phyloP scores from a whole-genome alignment of 2,113 vertebrate genomes.

The Phyllostomus discolor region DNA sequence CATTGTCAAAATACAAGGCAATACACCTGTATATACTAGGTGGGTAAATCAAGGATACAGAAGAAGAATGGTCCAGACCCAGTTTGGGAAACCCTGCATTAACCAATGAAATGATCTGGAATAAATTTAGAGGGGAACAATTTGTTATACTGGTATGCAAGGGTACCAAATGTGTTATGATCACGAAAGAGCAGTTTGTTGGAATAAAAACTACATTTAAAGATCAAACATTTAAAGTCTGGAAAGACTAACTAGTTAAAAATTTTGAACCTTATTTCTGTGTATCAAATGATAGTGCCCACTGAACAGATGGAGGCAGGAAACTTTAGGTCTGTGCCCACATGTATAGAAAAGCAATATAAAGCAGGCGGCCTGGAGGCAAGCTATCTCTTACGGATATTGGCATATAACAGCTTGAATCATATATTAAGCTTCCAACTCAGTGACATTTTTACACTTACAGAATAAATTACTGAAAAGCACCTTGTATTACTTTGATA shows the following conservation, averaged over 20 bases:
- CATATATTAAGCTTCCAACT: constrained; percentile 51
- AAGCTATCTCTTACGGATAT: constrained; percentile 55
- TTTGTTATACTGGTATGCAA: constrained; percentile 27
- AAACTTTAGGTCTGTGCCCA: constrained; percentile 54
- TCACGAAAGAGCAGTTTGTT: constrained; percentile 74
- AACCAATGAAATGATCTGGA: not conserved
- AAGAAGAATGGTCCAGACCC: not conserved
- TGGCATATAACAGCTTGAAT: constrained; percentile 49
- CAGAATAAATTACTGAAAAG: constrained; percentile 67
- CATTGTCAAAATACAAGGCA: not conserved
- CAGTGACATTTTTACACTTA: constrained; percentile 65
- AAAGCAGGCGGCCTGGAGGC: constrained; percentile 27
- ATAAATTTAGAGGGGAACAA: not conserved
- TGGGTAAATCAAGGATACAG: not conserved
- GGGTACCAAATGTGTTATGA: constrained; percentile 56
- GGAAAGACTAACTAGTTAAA: constrained; percentile 60
- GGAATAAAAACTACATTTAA: constrained; percentile 72
- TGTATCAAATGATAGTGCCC: constrained; percentile 52
- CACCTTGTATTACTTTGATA: constrained; percentile 48
- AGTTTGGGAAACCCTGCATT: not conserved
- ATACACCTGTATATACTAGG: not conserved
- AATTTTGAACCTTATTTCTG: constrained; percentile 55
- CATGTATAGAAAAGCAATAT: constrained; percentile 38
- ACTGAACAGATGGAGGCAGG: constrained; percentile 65
- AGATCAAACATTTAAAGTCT: constrained; percentile 72